phyloP scores from a whole-genome alignment of 1,140 invertebrate genomes.

The Brachionus calyciflorus region DNA sequence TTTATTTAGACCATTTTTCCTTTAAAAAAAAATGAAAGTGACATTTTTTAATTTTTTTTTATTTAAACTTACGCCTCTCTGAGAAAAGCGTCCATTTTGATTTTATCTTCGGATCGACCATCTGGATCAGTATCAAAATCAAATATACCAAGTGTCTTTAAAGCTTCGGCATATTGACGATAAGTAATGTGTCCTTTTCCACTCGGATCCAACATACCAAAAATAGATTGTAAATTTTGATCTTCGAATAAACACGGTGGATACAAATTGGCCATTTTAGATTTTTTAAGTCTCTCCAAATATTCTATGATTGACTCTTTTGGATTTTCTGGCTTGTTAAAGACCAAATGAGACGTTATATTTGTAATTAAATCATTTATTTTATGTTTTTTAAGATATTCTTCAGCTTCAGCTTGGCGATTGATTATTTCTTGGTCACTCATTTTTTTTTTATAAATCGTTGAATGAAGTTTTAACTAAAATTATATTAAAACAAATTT shows the following conservation, averaged over 20 bases:
- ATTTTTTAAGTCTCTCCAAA: constrained; percentile 52
- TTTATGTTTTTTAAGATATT: constrained; percentile 52
- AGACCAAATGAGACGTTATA: constrained; percentile 52
- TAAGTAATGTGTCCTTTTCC: constrained; percentile 51
- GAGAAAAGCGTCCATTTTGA: constrained; percentile 52
- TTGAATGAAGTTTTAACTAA: no score
- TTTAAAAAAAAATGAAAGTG: background rate
- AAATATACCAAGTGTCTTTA: constrained; percentile 52
- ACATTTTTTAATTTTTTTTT: background rate
- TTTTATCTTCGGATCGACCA: constrained; percentile 51
- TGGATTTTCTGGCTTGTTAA: constrained; percentile 52
- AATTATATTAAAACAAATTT: no score
- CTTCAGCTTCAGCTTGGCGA: constrained; percentile 50
- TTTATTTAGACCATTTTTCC: constrained; percentile 21
- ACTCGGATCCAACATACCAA: constrained; percentile 56
- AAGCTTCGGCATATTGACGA: constrained; percentile 54
- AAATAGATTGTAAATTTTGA: constrained; percentile 53
- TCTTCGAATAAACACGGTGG: constrained; percentile 54
- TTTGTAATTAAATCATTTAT: constrained; percentile 53
- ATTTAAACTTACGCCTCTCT: constrained; percentile 52
- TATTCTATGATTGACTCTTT: constrained; percentile 52
- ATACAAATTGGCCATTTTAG: constrained; percentile 49
- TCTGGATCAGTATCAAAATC: constrained; percentile 50
- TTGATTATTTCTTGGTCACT: constrained; percentile 21
- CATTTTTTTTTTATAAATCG: background rate